These are phyloP conservation scores for Lasioglossum lativentre DNA, from an alignment of 2,888 invertebrate genomes.

Conservation along the genomic window DNA sequence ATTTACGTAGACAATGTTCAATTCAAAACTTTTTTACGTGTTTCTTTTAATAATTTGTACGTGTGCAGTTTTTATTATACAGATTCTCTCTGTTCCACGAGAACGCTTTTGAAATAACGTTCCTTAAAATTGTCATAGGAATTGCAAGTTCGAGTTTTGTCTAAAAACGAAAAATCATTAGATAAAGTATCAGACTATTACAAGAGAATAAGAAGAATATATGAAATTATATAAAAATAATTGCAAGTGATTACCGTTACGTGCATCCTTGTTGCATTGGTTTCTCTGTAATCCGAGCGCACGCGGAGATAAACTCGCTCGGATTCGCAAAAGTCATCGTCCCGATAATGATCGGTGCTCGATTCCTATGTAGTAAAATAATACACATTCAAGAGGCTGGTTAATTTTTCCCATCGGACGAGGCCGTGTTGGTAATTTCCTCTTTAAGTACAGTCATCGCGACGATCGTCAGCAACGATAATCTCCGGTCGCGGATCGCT, in stretches of 20 bases:
- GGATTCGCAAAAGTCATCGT: not conserved
- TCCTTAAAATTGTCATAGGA: no score
- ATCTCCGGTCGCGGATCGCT: not conserved
- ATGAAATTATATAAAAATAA: not conserved
- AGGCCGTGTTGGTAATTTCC: not conserved
- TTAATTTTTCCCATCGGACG: conserved; percentile 6
- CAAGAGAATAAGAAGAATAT: not conserved
- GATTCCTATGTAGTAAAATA: not conserved
- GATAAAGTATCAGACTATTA: not conserved
- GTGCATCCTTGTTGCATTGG: not conserved
- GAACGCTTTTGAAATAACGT: not conserved
- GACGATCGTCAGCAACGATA: conserved; percentile 17
- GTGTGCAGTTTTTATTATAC: no score
- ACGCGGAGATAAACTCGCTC: not conserved
- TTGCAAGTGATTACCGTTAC: not conserved
- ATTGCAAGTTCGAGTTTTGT: not conserved
- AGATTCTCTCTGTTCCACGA: no score
- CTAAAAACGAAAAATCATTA: not conserved
- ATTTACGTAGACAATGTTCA: no score
- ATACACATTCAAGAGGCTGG: not conserved
- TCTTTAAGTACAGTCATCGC: not conserved
- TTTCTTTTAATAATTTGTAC: no score
- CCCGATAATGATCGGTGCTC: not conserved
- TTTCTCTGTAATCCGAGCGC: not conserved
- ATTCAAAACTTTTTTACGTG: no score